A percentile compares a stretch with the other conserved stretches of the same genome.
phyloP scores from a whole-genome alignment of 2,888 invertebrate genomes.

The Hipparchia semele region DNA sequence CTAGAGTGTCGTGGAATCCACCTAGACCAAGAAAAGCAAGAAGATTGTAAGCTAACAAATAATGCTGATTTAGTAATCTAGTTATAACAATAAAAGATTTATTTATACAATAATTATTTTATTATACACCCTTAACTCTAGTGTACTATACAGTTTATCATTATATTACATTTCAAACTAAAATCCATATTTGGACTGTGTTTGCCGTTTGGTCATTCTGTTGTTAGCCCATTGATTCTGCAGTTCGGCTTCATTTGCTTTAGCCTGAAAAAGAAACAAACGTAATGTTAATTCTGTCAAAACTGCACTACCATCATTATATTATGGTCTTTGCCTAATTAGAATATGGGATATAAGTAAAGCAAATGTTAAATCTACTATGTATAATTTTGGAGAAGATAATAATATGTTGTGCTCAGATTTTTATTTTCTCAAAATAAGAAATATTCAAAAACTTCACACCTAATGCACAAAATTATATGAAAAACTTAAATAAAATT shows the following conservation, averaged over 20 bases:
- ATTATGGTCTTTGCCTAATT: not conserved
- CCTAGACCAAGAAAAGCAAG: conserved; percentile 93
- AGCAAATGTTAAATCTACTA: no score
- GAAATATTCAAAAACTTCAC: no score
- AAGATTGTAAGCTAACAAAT: conserved; percentile 82
- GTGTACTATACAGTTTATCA: not conserved
- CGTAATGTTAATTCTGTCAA: no score
- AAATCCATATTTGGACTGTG: conserved; percentile 98
- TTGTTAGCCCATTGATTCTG: conserved; percentile 97
- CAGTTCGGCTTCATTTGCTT: conserved; percentile 96
- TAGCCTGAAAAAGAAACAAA: conserved; percentile 86
- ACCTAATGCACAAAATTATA: no score
- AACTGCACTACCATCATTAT: not conserved
- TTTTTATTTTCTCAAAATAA: no score
- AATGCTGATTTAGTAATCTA: conserved; percentile 25
- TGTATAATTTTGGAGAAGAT: no score
- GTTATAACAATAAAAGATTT: conserved; percentile 4
- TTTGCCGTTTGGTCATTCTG: conserved; percentile 91
- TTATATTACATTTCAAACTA: conserved; percentile 63
- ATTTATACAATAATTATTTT: conserved; percentile 26
- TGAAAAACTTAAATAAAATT: no score
- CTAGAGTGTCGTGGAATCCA: conserved; percentile 92
- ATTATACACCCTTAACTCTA: conserved; percentile 1
- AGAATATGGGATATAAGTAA: no score
- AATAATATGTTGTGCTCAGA: no score